Conservation (phyloP, 2,797 vertebrate genomes). For the Macropodus opercularis region DNA sequence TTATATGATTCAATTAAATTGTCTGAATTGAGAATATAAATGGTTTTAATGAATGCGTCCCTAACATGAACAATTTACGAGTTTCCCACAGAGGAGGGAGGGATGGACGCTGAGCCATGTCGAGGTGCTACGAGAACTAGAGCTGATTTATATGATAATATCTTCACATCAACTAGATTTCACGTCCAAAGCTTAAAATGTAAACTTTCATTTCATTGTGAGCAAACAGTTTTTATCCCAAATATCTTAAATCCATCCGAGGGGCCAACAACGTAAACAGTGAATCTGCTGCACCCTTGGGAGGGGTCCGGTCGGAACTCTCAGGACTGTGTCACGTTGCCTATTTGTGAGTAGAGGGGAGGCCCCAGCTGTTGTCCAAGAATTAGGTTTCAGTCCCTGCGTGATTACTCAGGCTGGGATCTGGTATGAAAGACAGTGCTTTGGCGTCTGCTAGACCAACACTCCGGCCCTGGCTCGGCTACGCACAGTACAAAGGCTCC, state of each 20-base stretch:
- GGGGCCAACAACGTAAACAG: constrained; percentile 40
- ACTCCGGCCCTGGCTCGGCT: constrained; percentile 55
- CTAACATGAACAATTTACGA: constrained; percentile 21
- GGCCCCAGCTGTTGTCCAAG: constrained; percentile 70
- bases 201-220: too few relatives aligned
- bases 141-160: constrained; percentile 46
- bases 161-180: constrained; percentile 30
- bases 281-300: constrained; percentile 16
- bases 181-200: constrained; percentile 32
- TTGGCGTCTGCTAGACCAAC: constrained; percentile 57
- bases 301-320: constrained; percentile 11
- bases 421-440: constrained; percentile 63
- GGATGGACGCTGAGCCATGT: constrained; percentile 5
- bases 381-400: constrained; percentile 67
- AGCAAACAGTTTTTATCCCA: constrained; percentile 44
- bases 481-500: constrained; percentile 49
- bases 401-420: constrained; percentile 58
- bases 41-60: constrained; percentile 34
- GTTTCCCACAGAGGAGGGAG: constrained; percentile 36
- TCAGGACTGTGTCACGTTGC: constrained; percentile 49
- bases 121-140: constrained; percentile 30
- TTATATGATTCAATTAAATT: constrained; percentile 63
- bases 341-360: constrained; percentile 60
- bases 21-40: constrained; percentile 62
- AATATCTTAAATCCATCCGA: constrained; percentile 36